Base-by-base conservation (phyloP, 2,113 vertebrate species). In the Myotis brandtii region DNA sequence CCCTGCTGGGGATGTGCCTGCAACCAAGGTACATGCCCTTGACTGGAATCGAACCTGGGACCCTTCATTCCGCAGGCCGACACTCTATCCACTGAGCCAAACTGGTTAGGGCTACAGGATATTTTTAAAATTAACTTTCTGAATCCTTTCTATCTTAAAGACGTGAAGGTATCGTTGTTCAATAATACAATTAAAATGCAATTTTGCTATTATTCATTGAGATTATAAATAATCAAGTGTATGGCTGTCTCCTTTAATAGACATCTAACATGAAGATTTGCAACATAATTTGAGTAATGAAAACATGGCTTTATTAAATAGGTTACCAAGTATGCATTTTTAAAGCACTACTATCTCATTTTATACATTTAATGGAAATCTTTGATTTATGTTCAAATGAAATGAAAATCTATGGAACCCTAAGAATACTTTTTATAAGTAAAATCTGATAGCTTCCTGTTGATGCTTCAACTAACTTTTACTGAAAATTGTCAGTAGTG, bases 381-480 rank as follows among this genome's bases (percentile, higher is more conserved):
- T 96, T 43, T 46, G 23, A 43, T 73, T 79, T 80, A 87, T 12
- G 9, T 62, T 9, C 37, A 93, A 86, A 9, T 72, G 7, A 79
- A 91, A 79, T 48, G 16, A 92, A 91, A 96, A 93, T 66, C 48
- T 77, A n/a, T 82, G 89, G 46, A 50, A 34, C n/a, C 7, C 25
- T 76, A 96, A 87, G 7, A 66, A 2, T 93, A 48, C 79, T 81
- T 95, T 91, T 56, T 91, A 13, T 0, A 90, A 11, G 0, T 81
- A 43, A 96, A n/a, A 83, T 89, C n/a, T 95, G 87, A 95, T 77
- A 75, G 4, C 9, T 76, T 64, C 43, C 17, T 72, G 27, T 80
- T 82, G 40, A 77, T 62, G 95, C 21, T 25, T 91, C 48, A 83
- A 70, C 70, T 98, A 97, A 86, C 96, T 5, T 46, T 89, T 6